A percentile compares a stretch with the other conserved stretches of the same genome.
Conservation (phyloP, 2,888 invertebrate genomes). For the Desoria tigrina region DNA sequence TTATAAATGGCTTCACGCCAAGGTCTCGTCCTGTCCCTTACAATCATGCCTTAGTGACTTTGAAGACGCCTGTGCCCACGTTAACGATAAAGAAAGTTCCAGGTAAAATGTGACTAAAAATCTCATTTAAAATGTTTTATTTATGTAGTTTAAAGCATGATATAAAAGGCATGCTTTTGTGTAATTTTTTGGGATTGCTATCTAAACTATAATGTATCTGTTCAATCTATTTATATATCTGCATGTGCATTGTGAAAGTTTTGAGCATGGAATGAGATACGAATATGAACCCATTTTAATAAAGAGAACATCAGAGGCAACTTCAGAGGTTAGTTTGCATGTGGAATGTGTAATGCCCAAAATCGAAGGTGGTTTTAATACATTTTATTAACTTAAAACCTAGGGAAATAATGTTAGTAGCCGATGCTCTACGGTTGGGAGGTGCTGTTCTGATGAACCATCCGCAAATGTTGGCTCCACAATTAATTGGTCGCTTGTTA, state of each 20-base stretch:
- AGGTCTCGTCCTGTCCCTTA: constrained; percentile 89
- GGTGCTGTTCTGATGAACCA: constrained; percentile 89
- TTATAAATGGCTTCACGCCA: constrained; percentile 96
- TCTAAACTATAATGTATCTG: too few species aligned
- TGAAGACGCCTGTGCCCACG: constrained; percentile 83
- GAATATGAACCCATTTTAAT: too few species aligned
- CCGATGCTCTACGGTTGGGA: constrained; percentile 88
- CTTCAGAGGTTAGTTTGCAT: constrained; percentile 15
- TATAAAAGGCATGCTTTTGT: background rate
- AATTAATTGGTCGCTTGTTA: constrained; percentile 84
- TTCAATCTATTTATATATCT: too few species aligned
- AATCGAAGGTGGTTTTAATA: too few species aligned
- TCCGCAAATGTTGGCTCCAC: constrained; percentile 94
- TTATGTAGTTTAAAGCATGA: too few species aligned
- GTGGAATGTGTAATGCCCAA: too few species aligned
- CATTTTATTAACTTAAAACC: too few species aligned
- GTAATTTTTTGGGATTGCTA: too few species aligned
- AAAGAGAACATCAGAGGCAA: constrained; percentile 16
- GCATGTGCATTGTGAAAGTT: too few species aligned
- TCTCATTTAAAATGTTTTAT: background rate
- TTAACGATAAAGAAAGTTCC: constrained; percentile 77
- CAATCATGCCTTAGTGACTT: constrained; percentile 93
- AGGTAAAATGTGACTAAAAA: constrained; percentile 61
- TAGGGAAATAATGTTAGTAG: constrained; percentile 88
- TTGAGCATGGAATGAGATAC: too few species aligned